Evolutionary conservation across 2,888 invertebrate genomes (phyloP).

Genomic region (Phytoseiulus persimilis): DNA sequence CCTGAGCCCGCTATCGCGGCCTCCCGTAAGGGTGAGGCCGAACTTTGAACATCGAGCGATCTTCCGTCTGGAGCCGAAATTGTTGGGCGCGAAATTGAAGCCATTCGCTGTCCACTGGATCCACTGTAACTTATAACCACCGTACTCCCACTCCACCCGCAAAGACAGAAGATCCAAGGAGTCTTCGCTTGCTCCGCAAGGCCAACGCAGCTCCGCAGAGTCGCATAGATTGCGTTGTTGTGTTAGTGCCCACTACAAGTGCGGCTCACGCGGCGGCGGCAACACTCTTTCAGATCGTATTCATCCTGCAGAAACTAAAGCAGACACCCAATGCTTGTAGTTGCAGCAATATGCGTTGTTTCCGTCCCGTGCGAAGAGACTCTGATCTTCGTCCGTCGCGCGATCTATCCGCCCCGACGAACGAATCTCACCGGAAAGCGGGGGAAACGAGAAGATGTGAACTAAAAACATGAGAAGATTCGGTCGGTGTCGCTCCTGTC

Average conservation of each 20-base stretch:
- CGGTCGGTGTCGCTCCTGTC: too few relatives aligned
- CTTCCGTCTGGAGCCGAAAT: not conserved
- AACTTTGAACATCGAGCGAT: not conserved
- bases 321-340: not conserved
- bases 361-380: not conserved
- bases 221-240: not conserved
- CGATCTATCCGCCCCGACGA: not conserved
- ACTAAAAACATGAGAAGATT: too few relatives aligned
- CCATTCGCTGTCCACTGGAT: not conserved
- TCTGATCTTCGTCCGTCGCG: not conserved
- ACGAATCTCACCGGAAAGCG: too few relatives aligned
- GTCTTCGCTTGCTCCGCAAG: not conserved
- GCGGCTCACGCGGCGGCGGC: not conserved
- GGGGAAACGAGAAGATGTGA: too few relatives aligned
- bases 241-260: not conserved
- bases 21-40: too few relatives aligned
- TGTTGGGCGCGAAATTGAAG: not conserved
- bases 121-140: not conserved
- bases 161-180: not conserved
- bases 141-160: conserved; percentile 5
- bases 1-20: too few relatives aligned
- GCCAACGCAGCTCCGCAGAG: not conserved
- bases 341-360: not conserved
- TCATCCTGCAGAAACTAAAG: not conserved
- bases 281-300: not conserved